phyloP scores from a whole-genome alignment of 1,140 invertebrate species.

The Drosophila arizonae region DNA sequence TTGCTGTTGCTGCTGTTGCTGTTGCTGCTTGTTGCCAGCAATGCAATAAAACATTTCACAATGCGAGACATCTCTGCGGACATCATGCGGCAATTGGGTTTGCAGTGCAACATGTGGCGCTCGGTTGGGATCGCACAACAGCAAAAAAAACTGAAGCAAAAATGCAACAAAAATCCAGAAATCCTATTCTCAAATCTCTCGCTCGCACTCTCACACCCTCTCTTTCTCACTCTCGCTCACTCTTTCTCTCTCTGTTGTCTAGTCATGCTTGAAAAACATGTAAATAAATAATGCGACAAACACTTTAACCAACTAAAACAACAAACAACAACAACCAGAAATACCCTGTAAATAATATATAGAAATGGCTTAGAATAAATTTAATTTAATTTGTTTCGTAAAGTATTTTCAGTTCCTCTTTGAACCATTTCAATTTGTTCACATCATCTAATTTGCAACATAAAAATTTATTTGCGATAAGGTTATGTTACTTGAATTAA shows the following conservation, averaged over 20 bases:
- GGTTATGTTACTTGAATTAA: too few relatives aligned
- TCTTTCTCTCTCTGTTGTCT: conserved; percentile 9
- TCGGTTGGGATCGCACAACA: conserved; percentile 21
- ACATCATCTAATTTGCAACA: too few relatives aligned
- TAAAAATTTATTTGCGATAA: too few relatives aligned
- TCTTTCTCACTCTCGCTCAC: not conserved
- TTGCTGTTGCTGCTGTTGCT: not conserved
- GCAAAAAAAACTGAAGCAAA: conserved; percentile 10
- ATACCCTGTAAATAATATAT: not conserved
- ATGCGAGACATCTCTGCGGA: conserved; percentile 19
- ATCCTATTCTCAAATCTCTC: conserved; percentile 5
- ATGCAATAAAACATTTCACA: conserved; percentile 73
- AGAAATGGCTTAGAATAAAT: too few relatives aligned
- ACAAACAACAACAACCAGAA: conserved; percentile 5
- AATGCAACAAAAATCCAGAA: conserved; percentile 6
- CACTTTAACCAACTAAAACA: conserved; percentile 1
- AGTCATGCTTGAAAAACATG: conserved; percentile 37
- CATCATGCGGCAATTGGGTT: conserved; percentile 42
- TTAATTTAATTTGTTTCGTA: too few relatives aligned
- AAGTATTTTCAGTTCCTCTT: not conserved
- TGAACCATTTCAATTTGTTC: not conserved
- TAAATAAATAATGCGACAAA: conserved; percentile 45
- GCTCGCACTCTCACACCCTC: not conserved
- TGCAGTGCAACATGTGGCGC: conserved; percentile 49
- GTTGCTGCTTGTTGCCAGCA: conserved; percentile 36